A percentile compares a stretch with the other conserved stretches of the same genome.
Evolutionary conservation across 2,888 invertebrate species (phyloP).

Genomic region (Eupithecia centaureata): DNA sequence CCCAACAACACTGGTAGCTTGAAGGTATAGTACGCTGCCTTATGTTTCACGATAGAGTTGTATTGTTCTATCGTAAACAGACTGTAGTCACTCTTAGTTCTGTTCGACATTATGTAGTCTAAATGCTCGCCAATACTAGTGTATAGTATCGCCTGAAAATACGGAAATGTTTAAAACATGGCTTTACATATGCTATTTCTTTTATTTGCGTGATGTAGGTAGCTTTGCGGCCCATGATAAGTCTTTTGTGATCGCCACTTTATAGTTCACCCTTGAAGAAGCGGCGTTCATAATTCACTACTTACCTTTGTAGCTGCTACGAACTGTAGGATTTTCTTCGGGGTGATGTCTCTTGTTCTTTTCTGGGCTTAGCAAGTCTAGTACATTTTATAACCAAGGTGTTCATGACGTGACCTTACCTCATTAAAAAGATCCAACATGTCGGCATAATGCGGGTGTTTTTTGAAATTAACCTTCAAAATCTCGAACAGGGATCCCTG

Average conservation of each 20-base stretch:
- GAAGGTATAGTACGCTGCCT: constrained; percentile 95
- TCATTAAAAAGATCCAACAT: constrained; percentile 92
- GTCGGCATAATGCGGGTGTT: constrained; percentile 87
- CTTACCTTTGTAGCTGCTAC: too few species aligned
- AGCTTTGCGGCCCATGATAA: too few species aligned
- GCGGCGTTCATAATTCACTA: too few species aligned
- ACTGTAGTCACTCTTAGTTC: constrained; percentile 59
- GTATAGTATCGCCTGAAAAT: constrained; percentile 4
- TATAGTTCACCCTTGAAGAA: too few species aligned
- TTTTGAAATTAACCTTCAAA: constrained; percentile 88
- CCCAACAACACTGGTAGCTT: constrained; percentile 93
- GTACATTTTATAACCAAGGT: not conserved
- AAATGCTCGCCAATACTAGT: constrained; percentile 89
- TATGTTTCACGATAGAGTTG: constrained; percentile 92
- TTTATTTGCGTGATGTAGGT: too few species aligned
- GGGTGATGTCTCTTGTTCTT: too few species aligned
- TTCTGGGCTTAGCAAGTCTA: too few species aligned
- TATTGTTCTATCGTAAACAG: constrained; percentile 92
- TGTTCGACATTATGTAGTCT: constrained; percentile 87
- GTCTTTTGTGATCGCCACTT: too few species aligned
- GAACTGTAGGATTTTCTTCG: too few species aligned
- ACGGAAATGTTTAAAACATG: not conserved
- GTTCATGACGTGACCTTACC: constrained; percentile 78
- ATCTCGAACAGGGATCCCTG: constrained; percentile 89
- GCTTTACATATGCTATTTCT: too few species aligned